Conservation (phyloP, 2,888 invertebrate species). For the Epirrhoe alternata region DNA sequence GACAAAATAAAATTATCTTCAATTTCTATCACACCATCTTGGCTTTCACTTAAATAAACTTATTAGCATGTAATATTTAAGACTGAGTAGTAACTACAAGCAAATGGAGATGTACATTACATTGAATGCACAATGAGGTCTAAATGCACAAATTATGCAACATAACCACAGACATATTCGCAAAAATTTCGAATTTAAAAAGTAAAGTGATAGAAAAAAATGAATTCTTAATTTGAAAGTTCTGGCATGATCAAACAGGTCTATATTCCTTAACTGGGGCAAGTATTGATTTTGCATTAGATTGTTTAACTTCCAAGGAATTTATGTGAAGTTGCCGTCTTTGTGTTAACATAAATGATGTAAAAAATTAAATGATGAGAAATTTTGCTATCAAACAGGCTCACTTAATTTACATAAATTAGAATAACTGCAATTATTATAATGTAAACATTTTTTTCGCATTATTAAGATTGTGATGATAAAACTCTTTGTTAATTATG, state of each 20-base stretch:
- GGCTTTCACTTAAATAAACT: not conserved
- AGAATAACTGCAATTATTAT: conserved; percentile 41
- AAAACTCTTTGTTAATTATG: conserved; percentile 26
- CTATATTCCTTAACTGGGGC: conserved; percentile 5
- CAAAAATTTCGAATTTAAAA: not conserved
- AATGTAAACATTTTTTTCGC: conserved; percentile 41
- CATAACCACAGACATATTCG: not conserved
- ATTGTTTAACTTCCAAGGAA: conserved; percentile 11
- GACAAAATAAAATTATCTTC: not conserved
- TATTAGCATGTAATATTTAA: not conserved
- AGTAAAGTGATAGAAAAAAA: too few species aligned
- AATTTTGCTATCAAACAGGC: conserved; percentile 33
- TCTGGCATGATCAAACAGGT: not conserved
- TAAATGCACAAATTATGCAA: not conserved
- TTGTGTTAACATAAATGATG: conserved; percentile 24
- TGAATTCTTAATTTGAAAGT: not conserved
- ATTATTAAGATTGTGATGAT: conserved; percentile 29
- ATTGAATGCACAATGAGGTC: not conserved
- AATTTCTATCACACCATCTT: not conserved
- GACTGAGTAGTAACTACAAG: not conserved
- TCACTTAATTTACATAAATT: conserved; percentile 42
- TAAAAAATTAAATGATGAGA: conserved; percentile 32
- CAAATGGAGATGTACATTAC: not conserved
- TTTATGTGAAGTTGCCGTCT: conserved; percentile 3
- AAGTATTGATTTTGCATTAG: conserved; percentile 20